Conservation (phyloP, 2,888 invertebrate species). For the Drosophila engyochracea region DNA sequence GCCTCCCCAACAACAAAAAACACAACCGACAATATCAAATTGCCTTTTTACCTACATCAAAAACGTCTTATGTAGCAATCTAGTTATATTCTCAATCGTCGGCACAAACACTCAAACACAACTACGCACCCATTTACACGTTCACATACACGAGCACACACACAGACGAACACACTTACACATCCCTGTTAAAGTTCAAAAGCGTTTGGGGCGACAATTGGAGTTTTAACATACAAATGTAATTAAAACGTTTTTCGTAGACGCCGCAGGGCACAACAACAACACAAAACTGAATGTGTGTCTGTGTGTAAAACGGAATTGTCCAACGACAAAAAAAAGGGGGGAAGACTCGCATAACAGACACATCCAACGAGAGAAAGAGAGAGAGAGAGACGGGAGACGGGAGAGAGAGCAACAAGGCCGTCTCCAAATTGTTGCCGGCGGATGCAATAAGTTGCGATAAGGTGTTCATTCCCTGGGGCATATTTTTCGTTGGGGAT, state of each 20-base stretch:
- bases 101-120: slow-evolving; percentile 54
- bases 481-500: slow-evolving; percentile 52
- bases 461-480: slow-evolving; percentile 79
- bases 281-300: slow-evolving; percentile 51
- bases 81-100: slow-evolving; percentile 77
- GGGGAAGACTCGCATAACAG: slow-evolving; percentile 58
- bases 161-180: slow-evolving; percentile 22
- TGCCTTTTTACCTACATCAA: slow-evolving; percentile 79
- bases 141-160: neutral
- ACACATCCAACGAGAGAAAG: slow-evolving; percentile 23
- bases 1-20: slow-evolving; percentile 12
- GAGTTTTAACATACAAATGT: slow-evolving; percentile 82
- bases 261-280: slow-evolving; percentile 67
- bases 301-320: slow-evolving; percentile 54
- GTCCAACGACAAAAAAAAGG: slow-evolving; percentile 61
- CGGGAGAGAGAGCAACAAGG: slow-evolving; percentile 55
- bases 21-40: slow-evolving; percentile 51
- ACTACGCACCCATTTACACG: slow-evolving; percentile 15
- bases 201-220: slow-evolving; percentile 78
- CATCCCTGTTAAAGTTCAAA: slow-evolving; percentile 73
- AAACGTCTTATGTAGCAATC: slow-evolving; percentile 75
- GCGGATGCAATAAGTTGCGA: slow-evolving; percentile 81
- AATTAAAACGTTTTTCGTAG: slow-evolving; percentile 81
- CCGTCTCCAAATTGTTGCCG: slow-evolving; percentile 79
- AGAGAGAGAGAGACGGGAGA: slow-evolving; percentile 8